Evolutionary conservation across 2,888 invertebrate species (phyloP).

Genomic region (Lasiommata megera): DNA sequence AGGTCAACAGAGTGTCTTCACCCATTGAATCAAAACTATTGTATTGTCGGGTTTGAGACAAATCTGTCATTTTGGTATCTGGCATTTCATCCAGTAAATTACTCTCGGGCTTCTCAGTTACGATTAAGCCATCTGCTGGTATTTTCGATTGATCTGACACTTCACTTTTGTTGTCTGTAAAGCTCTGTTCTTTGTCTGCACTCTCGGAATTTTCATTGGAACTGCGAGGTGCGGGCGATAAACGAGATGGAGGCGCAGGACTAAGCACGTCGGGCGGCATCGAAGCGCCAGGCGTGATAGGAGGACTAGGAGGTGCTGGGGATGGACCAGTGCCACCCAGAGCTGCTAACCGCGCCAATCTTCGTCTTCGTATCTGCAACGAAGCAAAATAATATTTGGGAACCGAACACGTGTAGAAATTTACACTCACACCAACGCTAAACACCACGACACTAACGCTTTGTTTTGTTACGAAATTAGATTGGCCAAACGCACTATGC

Average conservation of each 20-base stretch:
- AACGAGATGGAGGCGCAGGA: conserved; percentile 44
- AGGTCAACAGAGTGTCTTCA: conserved; percentile 68
- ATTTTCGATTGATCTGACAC: conserved; percentile 63
- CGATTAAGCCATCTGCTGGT: conserved; percentile 71
- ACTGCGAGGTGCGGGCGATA: conserved; percentile 52
- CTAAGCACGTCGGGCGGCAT: conserved; percentile 52
- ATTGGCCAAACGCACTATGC: conserved; percentile 72
- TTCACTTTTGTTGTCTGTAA: conserved; percentile 61
- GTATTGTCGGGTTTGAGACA: conserved; percentile 74
- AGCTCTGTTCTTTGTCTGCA: conserved; percentile 65
- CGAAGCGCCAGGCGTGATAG: conserved; percentile 71
- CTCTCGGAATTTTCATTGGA: conserved; percentile 56
- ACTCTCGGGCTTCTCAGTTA: conserved; percentile 73
- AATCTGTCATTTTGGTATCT: conserved; percentile 77
- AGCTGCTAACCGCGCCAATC: conserved; percentile 87
- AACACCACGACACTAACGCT: conserved; percentile 68
- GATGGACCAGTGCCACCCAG: conserved; percentile 77
- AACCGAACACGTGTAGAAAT: conserved; percentile 53
- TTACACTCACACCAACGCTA: conserved; percentile 50
- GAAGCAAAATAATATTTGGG: conserved; percentile 40
- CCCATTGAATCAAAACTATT: conserved; percentile 77
- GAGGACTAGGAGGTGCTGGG: conserved; percentile 70
- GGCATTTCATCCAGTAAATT: conserved; percentile 76
- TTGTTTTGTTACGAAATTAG: conserved; percentile 82
- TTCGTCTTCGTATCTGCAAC: conserved; percentile 87